phyloP scores from a whole-genome alignment of 2,113 vertebrate genomes.

The Labeo catla region DNA sequence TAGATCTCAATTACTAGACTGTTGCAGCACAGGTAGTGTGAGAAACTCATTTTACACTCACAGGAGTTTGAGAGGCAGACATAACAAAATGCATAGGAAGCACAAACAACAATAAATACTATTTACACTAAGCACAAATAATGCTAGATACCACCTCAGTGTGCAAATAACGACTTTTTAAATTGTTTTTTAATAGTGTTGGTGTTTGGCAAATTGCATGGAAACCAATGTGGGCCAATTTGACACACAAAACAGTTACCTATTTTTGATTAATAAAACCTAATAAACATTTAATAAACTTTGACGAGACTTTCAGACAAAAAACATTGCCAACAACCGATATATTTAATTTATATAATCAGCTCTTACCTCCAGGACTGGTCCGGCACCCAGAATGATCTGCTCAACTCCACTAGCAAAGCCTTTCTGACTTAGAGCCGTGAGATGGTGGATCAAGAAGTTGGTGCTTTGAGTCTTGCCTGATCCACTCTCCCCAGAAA shows the following conservation, averaged over 20 bases:
- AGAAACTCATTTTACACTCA: background rate
- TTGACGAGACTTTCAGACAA: too few relatives aligned
- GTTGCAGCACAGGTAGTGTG: too few relatives aligned
- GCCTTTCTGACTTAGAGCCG: conserved; percentile 97
- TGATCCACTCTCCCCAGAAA: conserved; percentile 97
- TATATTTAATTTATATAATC: background rate
- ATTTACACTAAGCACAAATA: background rate
- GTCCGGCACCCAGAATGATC: conserved; percentile 97
- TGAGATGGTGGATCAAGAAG: conserved; percentile 98
- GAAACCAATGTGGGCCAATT: too few relatives aligned
- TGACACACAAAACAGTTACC: background rate
- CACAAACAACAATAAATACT: background rate
- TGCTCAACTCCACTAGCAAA: conserved; percentile 98
- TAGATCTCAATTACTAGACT: background rate
- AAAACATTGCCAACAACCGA: background rate
- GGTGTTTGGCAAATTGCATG: too few relatives aligned
- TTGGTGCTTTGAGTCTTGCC: conserved; percentile 99
- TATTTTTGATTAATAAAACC: too few relatives aligned
- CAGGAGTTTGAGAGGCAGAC: background rate
- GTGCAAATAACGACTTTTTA: too few relatives aligned
- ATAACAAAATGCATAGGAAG: background rate
- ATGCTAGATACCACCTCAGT: background rate
- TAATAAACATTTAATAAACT: too few relatives aligned
- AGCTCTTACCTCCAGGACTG: conserved; percentile 90
- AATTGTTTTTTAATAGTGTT: too few relatives aligned